These are phyloP conservation scores for Drosophila meridionalis DNA, from an alignment of 2,888 invertebrate genomes.

Conservation along the genomic window DNA sequence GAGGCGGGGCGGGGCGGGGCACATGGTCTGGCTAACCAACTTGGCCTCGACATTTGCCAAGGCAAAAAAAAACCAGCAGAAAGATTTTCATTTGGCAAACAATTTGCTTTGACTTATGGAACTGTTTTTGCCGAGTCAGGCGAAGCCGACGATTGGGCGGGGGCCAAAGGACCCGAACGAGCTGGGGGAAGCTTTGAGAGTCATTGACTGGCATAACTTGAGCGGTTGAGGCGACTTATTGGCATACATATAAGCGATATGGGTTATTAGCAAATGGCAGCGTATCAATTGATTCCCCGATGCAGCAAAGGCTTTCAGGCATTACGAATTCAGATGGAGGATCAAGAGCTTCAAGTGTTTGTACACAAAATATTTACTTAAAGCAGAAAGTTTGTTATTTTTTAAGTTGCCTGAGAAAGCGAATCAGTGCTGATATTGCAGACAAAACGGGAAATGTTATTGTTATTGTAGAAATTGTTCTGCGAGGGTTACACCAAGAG, in stretches of 20 bases:
- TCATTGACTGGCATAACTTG: slow-evolving; percentile 63
- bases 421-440: not conserved
- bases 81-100: slow-evolving; percentile 10
- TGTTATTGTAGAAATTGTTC: not conserved
- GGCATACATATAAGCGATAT: slow-evolving; percentile 53
- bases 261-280: slow-evolving; percentile 59
- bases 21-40: not conserved
- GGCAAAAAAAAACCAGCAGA: slow-evolving; percentile 3
- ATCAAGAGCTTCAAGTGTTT: slow-evolving; percentile 2
- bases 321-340: slow-evolving; percentile 22
- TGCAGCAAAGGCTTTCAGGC: slow-evolving; percentile 13
- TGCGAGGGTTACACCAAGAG: not conserved
- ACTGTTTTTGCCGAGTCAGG: slow-evolving; percentile 53
- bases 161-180: not conserved
- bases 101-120: slow-evolving; percentile 37
- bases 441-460: not conserved
- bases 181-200: slow-evolving; percentile 1
- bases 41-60: slow-evolving; percentile 55
- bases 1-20: not conserved
- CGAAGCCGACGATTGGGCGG: slow-evolving; percentile 13
- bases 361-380: slow-evolving; percentile 2
- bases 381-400: not conserved
- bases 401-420: not conserved
- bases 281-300: slow-evolving; percentile 63
- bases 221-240: slow-evolving; percentile 47